These are phyloP conservation scores for Sapajus apella DNA, from an alignment of 2,113 vertebrate genomes.

Conservation along the genomic window DNA sequence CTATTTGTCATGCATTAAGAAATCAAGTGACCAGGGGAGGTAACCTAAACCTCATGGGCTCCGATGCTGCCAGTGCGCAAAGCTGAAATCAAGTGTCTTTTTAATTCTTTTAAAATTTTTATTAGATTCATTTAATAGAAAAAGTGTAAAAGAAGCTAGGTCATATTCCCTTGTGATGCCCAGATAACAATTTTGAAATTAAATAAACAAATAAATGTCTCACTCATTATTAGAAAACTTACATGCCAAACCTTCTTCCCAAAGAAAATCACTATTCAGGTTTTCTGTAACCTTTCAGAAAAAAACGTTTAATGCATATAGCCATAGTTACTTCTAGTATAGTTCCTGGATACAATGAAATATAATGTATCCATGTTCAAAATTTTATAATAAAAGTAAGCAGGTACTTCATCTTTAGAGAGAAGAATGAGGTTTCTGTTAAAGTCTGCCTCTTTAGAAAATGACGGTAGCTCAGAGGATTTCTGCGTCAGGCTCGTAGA, in stretches of 20 bases:
- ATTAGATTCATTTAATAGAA: slow-evolving; percentile 12
- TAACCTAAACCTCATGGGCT: too few relatives aligned
- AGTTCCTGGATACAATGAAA: neutral
- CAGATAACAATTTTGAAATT: neutral
- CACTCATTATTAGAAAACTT: neutral
- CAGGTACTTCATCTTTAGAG: neutral
- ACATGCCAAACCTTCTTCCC: neutral
- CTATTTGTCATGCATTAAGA: neutral
- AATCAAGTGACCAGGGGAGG: too few relatives aligned
- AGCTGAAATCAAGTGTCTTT: too few relatives aligned
- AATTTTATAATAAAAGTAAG: neutral
- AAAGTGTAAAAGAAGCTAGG: neutral
- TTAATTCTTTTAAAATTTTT: neutral
- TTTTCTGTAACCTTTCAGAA: slow-evolving; percentile 4
- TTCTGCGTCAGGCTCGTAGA: neutral
- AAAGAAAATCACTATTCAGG: neutral
- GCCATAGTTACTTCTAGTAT: neutral
- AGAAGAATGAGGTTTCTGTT: neutral
- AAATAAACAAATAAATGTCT: neutral
- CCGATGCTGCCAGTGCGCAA: too few relatives aligned
- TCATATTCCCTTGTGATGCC: neutral
- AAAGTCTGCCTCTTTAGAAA: neutral
- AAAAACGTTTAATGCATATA: neutral
- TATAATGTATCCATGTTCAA: neutral
- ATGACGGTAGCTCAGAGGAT: neutral